Percentiles rank a stretch among this genome's conserved stretches.
These are phyloP conservation scores for Morone chrysops DNA, from an alignment of 2,113 vertebrate species.

Conservation along the genomic window DNA sequence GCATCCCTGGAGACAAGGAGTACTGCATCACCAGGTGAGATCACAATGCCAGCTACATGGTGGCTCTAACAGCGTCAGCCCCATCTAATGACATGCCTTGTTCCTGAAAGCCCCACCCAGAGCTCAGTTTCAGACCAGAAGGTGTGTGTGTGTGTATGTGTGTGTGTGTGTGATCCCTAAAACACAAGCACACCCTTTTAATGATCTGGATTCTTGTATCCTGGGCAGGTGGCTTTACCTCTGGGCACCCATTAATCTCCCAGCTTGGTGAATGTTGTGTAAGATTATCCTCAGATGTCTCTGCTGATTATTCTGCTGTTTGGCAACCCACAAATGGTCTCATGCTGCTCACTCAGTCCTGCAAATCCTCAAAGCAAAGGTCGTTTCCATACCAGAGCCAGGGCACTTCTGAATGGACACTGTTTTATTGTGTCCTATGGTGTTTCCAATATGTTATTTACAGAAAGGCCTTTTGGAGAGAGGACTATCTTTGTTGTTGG, in stretches of 20 bases:
- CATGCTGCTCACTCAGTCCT: neutral
- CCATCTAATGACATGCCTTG: too few relatives aligned
- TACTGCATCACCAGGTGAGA: conserved; percentile 95
- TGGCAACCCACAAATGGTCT: neutral
- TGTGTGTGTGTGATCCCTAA: conserved; percentile 12
- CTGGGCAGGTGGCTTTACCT: conserved; percentile 1
- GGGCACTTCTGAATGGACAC: neutral
- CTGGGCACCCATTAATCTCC: conserved; percentile 3
- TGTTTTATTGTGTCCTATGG: neutral
- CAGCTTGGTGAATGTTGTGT: conserved; percentile 19
- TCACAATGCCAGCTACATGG: too few relatives aligned
- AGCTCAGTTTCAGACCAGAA: neutral
- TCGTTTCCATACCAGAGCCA: neutral
- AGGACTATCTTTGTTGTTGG: neutral
- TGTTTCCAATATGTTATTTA: too few relatives aligned
- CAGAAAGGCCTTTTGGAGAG: neutral
- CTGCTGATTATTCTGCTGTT: conserved; percentile 11
- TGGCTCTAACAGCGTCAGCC: neutral
- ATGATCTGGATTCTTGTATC: neutral
- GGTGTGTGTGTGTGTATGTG: neutral
- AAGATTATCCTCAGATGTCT: conserved; percentile 27
- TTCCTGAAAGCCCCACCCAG: neutral
- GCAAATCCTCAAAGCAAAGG: neutral
- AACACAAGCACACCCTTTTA: conserved; percentile 4
- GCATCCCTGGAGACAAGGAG: conserved; percentile 93